Base-by-base conservation (phyloP, 2,797 vertebrate species). In the Fistularia commersonii region DNA sequence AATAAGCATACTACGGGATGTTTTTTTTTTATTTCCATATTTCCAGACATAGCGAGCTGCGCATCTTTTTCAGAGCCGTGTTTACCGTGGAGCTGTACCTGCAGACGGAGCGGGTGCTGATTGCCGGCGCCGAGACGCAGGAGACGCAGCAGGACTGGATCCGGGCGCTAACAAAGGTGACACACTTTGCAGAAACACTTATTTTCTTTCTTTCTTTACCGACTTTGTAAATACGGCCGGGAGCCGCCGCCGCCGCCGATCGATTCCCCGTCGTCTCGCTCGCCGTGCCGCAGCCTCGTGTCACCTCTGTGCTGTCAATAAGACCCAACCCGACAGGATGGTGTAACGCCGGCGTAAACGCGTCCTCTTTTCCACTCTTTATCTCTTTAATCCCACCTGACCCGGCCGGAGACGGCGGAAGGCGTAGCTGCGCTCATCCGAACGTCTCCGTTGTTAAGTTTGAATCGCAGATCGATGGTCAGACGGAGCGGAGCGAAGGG, bases 21-120 rank as follows among this genome's bases (percentile, higher is more conserved):
- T 23, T 23, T 23, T 23, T 23, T 23, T 23, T 23, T 23, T 23
- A 23, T 23, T 23, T 23, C 23, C 23, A 23, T 23, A 2, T 2
- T 4, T 23, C 2, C 23, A 23, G 23, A 23, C 23, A 4, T 3
- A 8, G 41, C n/a, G 55, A 60, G 48, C 46, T 41, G 41, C 10
- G 51, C 48, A 75, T 3, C 67, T 35, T 11, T 45, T 53, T 58
- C 79, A 89, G 95, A 89, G 90, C 93, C 31, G 80, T 94, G 82
- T 96, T 94, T 79, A 92, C 93, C 36, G 93, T 94, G 84, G 96
- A 98, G 88, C 90, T 97, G 75, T 96, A 94, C 84, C 88, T 97
- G 82, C 86, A 88, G 78, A 92, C 92, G 11, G 94, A 96, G 77
- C 91, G 91, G 54, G 81, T 86, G 41, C 92, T 98, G 86, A 83